Evolutionary conservation across 2,888 invertebrate species (phyloP).

Genomic region (Pseudoips prasinana): DNA sequence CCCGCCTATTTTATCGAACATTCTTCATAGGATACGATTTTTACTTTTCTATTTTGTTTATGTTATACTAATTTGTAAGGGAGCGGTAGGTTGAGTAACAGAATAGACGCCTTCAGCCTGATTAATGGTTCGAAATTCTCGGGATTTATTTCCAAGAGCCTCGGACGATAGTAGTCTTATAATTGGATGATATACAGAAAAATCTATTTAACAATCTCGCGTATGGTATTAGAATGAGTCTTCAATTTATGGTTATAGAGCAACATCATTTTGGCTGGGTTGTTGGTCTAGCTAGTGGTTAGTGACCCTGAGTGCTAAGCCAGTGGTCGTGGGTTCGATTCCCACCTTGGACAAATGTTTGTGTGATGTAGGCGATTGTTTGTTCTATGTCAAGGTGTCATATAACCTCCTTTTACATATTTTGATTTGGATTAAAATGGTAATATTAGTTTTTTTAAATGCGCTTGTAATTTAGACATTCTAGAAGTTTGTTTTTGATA

Average conservation of each 20-base stretch:
- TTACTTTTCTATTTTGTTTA: constrained; percentile 45
- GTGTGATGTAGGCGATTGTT: too few relatives aligned
- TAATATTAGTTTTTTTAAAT: too few relatives aligned
- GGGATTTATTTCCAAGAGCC: constrained; percentile 45
- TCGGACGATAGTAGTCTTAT: constrained; percentile 41
- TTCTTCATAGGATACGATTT: constrained; percentile 15
- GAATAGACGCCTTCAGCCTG: constrained; percentile 50
- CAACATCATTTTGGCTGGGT: not conserved
- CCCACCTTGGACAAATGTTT: too few relatives aligned
- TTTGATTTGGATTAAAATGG: too few relatives aligned
- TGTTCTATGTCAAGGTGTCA: too few relatives aligned
- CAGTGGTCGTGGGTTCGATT: too few relatives aligned
- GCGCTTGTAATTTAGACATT: too few relatives aligned
- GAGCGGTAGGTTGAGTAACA: constrained; percentile 48
- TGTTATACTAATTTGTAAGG: constrained; percentile 53
- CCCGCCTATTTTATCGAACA: constrained; percentile 10
- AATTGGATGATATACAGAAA: constrained; percentile 60
- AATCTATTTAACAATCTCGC: constrained; percentile 21
- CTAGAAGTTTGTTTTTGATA: too few relatives aligned
- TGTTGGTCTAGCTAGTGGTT: too few relatives aligned
- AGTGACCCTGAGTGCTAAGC: too few relatives aligned
- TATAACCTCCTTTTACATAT: too few relatives aligned
- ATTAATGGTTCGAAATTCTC: constrained; percentile 59
- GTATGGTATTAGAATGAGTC: constrained; percentile 1
- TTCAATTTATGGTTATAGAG: constrained; percentile 9